These are phyloP conservation scores for Lasioglossum calceatum DNA, from an alignment of 2,888 invertebrate genomes.

Conservation along the genomic window DNA sequence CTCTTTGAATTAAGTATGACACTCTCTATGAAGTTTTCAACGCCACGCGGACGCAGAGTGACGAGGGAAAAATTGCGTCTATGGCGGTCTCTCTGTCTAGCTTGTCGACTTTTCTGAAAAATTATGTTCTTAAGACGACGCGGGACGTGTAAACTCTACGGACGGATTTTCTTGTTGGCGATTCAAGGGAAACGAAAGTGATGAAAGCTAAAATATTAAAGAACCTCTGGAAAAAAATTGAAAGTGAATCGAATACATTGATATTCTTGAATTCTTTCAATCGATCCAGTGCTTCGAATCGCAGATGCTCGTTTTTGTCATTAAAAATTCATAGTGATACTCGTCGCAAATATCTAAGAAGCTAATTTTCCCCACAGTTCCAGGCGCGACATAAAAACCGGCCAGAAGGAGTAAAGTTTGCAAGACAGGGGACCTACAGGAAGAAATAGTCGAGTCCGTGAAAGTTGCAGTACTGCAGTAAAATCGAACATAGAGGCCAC, in stretches of 20 bases:
- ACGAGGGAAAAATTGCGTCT: neutral
- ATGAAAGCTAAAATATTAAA: neutral
- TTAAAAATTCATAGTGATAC: too few relatives aligned
- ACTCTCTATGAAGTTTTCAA: neutral
- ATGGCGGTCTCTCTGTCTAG: neutral
- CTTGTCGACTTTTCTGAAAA: neutral
- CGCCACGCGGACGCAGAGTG: neutral
- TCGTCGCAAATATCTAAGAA: neutral
- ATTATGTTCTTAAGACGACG: neutral
- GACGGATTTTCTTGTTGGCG: neutral
- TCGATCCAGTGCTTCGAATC: too few relatives aligned
- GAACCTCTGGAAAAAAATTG: too few relatives aligned
- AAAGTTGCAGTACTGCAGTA: neutral
- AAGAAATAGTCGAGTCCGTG: neutral
- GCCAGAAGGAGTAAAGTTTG: neutral
- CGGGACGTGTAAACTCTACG: neutral
- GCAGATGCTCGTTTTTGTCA: too few relatives aligned
- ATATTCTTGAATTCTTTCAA: too few relatives aligned
- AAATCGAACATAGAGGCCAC: neutral
- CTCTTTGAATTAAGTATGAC: conserved; percentile 4
- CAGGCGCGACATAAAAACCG: neutral
- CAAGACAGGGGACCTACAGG: neutral
- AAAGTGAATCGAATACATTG: too few relatives aligned
- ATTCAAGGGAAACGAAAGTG: neutral
- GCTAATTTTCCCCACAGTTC: neutral